These are phyloP conservation scores for Listronotus oregonensis DNA, from an alignment of 1,140 invertebrate species.

Conservation along the genomic window DNA sequence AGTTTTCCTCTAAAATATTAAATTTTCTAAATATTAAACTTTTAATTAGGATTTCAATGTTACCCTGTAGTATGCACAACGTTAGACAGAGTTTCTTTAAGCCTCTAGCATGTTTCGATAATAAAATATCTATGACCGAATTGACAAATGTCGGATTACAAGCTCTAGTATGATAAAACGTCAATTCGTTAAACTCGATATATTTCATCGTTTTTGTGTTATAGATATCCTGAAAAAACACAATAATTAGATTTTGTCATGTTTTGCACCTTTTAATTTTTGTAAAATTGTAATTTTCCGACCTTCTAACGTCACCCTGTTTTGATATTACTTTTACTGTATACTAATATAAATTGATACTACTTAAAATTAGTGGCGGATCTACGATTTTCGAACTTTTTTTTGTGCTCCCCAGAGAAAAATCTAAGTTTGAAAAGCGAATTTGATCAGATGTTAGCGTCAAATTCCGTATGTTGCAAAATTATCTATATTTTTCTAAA, in stretches of 20 bases:
- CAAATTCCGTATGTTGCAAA: no score
- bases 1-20: conserved; percentile 35
- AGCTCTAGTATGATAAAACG: conserved; percentile 27
- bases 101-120: conserved; percentile 29
- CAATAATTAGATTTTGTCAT: background rate
- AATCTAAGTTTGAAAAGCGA: no score
- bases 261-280: no score
- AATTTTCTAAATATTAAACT: conserved; percentile 35
- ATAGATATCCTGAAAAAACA: conserved; percentile 30
- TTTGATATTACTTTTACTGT: no score
- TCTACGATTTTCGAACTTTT: no score
- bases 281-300: no score
- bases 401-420: no score
- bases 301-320: no score
- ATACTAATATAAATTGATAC: no score
- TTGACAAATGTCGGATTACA: conserved; percentile 34
- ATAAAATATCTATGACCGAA: conserved; percentile 32
- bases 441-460: no score
- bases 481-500: no score
- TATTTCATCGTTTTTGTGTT: conserved; percentile 19
- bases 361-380: no score
- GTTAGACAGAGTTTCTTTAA: conserved; percentile 31
- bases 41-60: conserved; percentile 33
- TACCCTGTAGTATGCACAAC: conserved; percentile 35
- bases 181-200: conserved; percentile 32